These are phyloP conservation scores for Stichodactyla mertensii DNA, from an alignment of 64 coral and sea anemone species.

Conservation along the genomic window DNA sequence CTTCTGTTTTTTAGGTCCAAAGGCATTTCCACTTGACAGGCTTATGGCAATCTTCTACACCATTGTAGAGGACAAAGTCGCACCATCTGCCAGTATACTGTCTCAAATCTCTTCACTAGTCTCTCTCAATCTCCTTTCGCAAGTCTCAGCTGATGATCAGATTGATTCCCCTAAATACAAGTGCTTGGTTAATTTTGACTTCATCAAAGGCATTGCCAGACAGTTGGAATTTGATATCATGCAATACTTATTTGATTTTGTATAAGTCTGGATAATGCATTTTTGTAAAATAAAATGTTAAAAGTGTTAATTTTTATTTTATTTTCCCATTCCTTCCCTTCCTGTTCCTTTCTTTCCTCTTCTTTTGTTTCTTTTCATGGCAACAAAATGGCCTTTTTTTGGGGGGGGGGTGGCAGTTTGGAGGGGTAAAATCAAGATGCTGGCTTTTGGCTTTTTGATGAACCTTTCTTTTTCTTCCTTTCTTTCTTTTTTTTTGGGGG, in stretches of 20 bases:
- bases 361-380: neutral
- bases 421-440: too few relatives aligned
- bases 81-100: conserved; percentile 79
- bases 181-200: conserved; percentile 80
- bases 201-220: conserved; percentile 76
- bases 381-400: too few relatives aligned
- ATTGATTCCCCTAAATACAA: conserved; percentile 95
- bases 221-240: conserved; percentile 92
- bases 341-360: neutral
- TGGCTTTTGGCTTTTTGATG: too few relatives aligned
- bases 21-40: conserved; percentile 82
- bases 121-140: conserved; percentile 71
- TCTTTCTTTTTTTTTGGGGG: too few relatives aligned
- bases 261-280: conserved; percentile 8
- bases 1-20: conserved; percentile 55
- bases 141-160: conserved; percentile 83
- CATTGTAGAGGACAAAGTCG: conserved; percentile 91
- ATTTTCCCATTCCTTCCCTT: neutral
- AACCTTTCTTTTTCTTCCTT: too few relatives aligned
- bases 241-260: conserved; percentile 92
- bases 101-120: conserved; percentile 95
- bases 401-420: too few relatives aligned
- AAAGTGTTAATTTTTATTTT: neutral
- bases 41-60: conserved; percentile 98
- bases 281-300: neutral